Percentiles rank a stretch among this genome's conserved stretches.
Conservation (phyloP, 2,888 invertebrate genomes). For the Andricus curvator region DNA sequence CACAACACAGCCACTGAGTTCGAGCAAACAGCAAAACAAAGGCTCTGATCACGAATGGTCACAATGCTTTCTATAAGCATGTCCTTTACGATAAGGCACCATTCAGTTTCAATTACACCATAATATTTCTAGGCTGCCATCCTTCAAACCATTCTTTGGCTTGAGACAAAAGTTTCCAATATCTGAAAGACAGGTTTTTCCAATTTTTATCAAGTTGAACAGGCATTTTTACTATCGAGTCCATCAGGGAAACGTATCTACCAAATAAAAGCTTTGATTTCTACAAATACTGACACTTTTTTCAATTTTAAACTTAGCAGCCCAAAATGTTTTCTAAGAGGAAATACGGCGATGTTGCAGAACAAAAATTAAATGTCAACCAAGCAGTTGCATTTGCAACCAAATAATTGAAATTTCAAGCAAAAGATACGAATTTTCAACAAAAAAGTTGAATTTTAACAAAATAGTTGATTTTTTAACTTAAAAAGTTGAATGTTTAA, state of each 20-base stretch:
- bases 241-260: neutral
- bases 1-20: slow-evolving; percentile 52
- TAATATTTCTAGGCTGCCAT: neutral
- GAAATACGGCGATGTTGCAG: too few species aligned
- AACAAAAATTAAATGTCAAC: too few species aligned
- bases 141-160: neutral
- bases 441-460: too few species aligned
- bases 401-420: too few species aligned
- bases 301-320: too few species aligned
- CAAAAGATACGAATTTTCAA: too few species aligned
- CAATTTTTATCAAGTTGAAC: neutral
- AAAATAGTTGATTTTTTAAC: too few species aligned
- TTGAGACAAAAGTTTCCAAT: neutral
- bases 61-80: slow-evolving; percentile 60
- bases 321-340: too few species aligned
- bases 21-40: slow-evolving; percentile 61
- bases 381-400: too few species aligned
- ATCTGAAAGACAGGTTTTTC: neutral
- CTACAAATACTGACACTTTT: too few species aligned
- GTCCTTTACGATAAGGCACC: slow-evolving; percentile 60
- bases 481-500: too few species aligned
- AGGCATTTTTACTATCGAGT: neutral
- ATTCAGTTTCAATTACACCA: neutral
- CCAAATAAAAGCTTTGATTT: too few species aligned
- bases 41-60: slow-evolving; percentile 62